Percentiles rank a stretch among this genome's conserved stretches.
These are phyloP conservation scores for Columba livia DNA, from an alignment of 2,113 vertebrate species.

Conservation along the genomic window DNA sequence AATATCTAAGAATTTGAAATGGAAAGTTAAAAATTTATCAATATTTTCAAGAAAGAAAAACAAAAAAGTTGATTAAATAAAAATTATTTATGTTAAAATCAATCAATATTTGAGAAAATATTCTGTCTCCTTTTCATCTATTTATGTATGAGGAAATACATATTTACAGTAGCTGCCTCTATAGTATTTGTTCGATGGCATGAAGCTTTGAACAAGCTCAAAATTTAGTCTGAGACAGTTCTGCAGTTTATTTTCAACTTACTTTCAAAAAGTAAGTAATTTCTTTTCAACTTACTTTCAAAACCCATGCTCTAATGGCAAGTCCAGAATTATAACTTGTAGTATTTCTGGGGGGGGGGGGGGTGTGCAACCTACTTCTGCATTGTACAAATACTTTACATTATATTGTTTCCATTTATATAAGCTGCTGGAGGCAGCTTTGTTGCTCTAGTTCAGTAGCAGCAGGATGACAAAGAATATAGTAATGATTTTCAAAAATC, in stretches of 20 bases:
- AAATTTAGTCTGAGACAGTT: constrained; percentile 29
- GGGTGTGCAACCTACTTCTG: neutral
- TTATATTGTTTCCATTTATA: neutral
- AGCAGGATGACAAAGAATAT: neutral
- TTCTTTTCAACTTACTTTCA: constrained; percentile 19
- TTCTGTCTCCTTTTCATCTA: constrained; percentile 58
- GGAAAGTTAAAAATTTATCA: constrained; percentile 44
- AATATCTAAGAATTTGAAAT: neutral
- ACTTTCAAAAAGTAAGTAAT: neutral
- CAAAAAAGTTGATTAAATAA: constrained; percentile 37
- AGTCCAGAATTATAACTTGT: neutral
- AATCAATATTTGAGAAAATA: constrained; percentile 47
- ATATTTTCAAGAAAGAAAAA: constrained; percentile 33
- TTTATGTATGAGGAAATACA: constrained; percentile 67
- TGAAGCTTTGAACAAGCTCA: constrained; percentile 50
- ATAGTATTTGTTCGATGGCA: constrained; percentile 45
- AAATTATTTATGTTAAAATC: constrained; percentile 61
- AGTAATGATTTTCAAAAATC: neutral
- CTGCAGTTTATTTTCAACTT: constrained; percentile 1
- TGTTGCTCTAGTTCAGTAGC: neutral
- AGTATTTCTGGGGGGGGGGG: neutral
- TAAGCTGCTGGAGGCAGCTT: neutral
- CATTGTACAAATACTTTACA: neutral
- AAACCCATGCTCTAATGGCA: neutral
- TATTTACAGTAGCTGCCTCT: constrained; percentile 53